These are phyloP conservation scores for Echinops telfairi DNA, from an alignment of 2,113 vertebrate genomes.

Conservation along the genomic window DNA sequence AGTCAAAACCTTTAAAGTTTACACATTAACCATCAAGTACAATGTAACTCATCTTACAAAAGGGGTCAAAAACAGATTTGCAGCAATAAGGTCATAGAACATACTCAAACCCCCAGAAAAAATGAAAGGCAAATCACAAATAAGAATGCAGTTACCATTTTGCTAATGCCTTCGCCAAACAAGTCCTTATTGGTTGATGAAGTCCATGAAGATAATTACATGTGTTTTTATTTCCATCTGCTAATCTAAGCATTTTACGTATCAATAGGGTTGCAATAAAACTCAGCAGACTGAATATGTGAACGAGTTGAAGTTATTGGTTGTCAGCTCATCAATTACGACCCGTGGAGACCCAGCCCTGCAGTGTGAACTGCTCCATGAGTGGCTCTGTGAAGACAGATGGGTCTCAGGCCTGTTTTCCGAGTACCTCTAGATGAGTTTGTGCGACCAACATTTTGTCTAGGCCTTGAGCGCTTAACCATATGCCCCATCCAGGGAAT, in stretches of 20 bases:
- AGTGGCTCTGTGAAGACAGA: neutral
- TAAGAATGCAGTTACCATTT: neutral
- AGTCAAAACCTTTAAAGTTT: constrained; percentile 36
- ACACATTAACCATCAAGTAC: neutral
- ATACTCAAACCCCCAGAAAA: neutral
- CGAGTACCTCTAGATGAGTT: neutral
- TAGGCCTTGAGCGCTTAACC: neutral
- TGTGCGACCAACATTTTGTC: neutral
- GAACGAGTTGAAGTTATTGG: neutral
- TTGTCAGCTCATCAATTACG: neutral
- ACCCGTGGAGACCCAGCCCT: neutral
- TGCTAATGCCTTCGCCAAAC: neutral
- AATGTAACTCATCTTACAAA: neutral
- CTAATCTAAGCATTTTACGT: neutral
- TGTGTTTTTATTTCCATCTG: neutral
- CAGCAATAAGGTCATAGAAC: neutral
- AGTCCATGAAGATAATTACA: neutral
- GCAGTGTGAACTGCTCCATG: neutral
- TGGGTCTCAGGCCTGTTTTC: neutral
- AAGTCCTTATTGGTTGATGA: neutral
- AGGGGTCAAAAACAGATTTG: neutral
- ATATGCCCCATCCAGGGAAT: neutral
- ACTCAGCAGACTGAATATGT: neutral
- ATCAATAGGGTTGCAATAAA: neutral
- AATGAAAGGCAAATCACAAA: constrained; percentile 3